A percentile compares a stretch with the other conserved stretches of the same genome.
phyloP scores from a whole-genome alignment of 53 echinoderm and acorn worm species.

The Crossaster papposus region DNA sequence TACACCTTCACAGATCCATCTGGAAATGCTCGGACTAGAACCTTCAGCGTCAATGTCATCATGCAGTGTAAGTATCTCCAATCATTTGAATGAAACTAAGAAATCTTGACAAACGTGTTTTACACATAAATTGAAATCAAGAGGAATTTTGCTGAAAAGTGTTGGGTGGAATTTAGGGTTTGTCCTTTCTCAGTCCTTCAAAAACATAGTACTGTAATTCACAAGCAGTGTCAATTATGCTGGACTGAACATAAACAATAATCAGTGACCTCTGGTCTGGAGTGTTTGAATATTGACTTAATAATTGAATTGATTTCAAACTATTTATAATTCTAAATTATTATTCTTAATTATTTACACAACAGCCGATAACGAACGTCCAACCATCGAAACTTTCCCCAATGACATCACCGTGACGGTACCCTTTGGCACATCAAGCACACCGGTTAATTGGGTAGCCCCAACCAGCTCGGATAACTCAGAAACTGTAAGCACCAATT shows the following conservation, averaged over 20 bases:
- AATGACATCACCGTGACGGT: slow-evolving; percentile 39
- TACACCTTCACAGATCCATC: slow-evolving; percentile 68
- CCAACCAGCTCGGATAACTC: slow-evolving; percentile 63
- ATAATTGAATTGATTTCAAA: background rate
- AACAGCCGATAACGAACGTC: background rate
- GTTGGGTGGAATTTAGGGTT: no score
- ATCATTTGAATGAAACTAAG: background rate
- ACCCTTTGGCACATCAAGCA: background rate
- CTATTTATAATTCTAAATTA: background rate
- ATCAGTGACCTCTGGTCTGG: no score
- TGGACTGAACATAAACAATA: no score
- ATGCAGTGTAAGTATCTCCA: background rate
- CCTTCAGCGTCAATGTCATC: slow-evolving; percentile 61
- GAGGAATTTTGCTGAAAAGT: no score
- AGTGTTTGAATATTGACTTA: no score
- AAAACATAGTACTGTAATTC: no score
- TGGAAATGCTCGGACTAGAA: slow-evolving; percentile 47
- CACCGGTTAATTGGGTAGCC: slow-evolving; percentile 44
- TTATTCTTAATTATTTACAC: background rate
- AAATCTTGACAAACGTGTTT: background rate
- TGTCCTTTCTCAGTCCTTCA: no score
- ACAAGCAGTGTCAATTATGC: no score
- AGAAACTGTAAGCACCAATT: slow-evolving; percentile 6
- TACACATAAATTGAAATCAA: no score
- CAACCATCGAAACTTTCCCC: background rate